phyloP scores from a whole-genome alignment of 2,888 invertebrate genomes.

The Malacosoma neustria region DNA sequence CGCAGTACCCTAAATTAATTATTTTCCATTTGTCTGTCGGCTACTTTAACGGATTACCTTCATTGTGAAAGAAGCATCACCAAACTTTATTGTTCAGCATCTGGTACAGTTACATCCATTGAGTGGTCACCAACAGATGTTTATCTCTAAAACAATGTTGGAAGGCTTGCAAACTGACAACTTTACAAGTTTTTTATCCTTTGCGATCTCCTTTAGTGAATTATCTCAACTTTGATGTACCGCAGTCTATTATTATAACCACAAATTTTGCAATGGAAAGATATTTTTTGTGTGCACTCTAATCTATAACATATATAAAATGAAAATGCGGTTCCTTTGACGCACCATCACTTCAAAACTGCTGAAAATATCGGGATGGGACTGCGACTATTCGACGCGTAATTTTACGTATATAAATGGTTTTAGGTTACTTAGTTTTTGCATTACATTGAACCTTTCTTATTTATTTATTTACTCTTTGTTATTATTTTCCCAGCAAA shows the following conservation, averaged over 20 bases:
- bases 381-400: too few relatives aligned
- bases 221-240: slow-evolving; percentile 35
- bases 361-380: too few relatives aligned
- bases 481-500: too few relatives aligned
- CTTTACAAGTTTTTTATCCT: slow-evolving; percentile 24
- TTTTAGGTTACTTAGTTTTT: too few relatives aligned
- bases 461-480: too few relatives aligned
- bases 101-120: slow-evolving; percentile 68
- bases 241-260: slow-evolving; percentile 12
- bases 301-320: too few relatives aligned
- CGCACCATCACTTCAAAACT: too few relatives aligned
- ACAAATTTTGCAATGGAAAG: background rate
- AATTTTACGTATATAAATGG: too few relatives aligned
- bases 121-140: slow-evolving; percentile 51
- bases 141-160: slow-evolving; percentile 65
- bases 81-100: slow-evolving; percentile 34
- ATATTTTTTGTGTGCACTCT: background rate
- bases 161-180: slow-evolving; percentile 50
- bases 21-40: slow-evolving; percentile 35
- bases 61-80: slow-evolving; percentile 35
- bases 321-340: too few relatives aligned
- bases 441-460: too few relatives aligned
- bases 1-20: background rate
- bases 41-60: slow-evolving; percentile 67
- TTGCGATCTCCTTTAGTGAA: slow-evolving; percentile 15